Evolutionary conservation across 2,113 vertebrate genomes (phyloP), one percentile per base, ranked within the genome.

Genomic region (Anolis carolinensis): DNA sequence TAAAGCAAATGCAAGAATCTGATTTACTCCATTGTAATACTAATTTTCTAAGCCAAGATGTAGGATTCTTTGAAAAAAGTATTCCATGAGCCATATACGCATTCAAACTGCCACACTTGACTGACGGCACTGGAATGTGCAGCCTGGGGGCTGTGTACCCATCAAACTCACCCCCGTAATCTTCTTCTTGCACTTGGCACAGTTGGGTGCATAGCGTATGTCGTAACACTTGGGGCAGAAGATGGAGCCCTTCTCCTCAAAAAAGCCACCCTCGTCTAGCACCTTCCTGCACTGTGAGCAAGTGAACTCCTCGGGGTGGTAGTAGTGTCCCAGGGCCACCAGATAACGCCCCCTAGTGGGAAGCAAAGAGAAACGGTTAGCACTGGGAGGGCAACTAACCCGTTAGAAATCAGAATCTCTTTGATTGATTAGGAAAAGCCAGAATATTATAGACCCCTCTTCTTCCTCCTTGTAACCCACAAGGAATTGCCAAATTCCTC

Each of bases 181-280:
- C 94, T 95, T 99, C 97, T 99, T 98, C 96, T 98, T 98, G 97
- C 99, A 99, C 93, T 99, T 99, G 95, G 97, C 97, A 0, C 99
- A 99, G 97, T 95, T 98, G 25, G 99, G 98, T 0, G 99, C 98
- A 0, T 98, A 99, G 92, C 98, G 97, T 34, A 96, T 96, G 82
- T 99, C 98, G 0, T 99, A 97, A 95, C 98, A 99, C 89, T 97
- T 97, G 27, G 98, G 97, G 79, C 98, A 99, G 94, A 98, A 99
- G 93, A 99, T 96, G 9, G 98, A 97, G 39, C 98, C 98, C 84
- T 97, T 97, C 91, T 99, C 99, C 95, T 99, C 99, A 0, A 99
- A 99, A 96, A 99, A 99, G 85, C 99, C 98, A 0, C 98, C 98
- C 93, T 99, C 98, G 18, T 99, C 98, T 93, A 99, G 95, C 71